phyloP scores from a whole-genome alignment of 2,888 invertebrate genomes.

The Netelia virgata region DNA sequence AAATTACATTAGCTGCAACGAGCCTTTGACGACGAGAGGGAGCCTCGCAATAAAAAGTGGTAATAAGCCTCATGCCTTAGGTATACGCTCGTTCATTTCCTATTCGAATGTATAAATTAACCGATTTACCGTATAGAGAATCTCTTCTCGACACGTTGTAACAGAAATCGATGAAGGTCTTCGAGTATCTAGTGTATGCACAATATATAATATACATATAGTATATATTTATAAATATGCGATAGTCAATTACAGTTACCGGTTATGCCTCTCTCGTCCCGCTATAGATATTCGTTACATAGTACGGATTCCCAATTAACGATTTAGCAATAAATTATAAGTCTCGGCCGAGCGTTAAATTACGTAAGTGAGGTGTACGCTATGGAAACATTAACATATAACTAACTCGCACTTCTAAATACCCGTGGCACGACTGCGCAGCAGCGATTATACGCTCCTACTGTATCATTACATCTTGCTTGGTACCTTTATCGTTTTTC shows the following conservation, averaged over 20 bases:
- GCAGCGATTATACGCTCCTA: conserved; percentile 64
- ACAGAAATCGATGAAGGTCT: conserved; percentile 49
- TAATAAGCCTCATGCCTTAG: background rate
- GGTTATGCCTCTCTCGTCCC: conserved; percentile 32
- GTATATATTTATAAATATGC: background rate
- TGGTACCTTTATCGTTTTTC: conserved; percentile 19
- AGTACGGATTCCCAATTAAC: conserved; percentile 71
- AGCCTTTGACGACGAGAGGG: background rate
- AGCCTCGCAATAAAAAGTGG: background rate
- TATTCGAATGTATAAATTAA: conserved; percentile 53
- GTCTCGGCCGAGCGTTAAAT: conserved; percentile 73
- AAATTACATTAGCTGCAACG: background rate
- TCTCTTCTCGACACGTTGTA: conserved; percentile 18
- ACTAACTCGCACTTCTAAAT: conserved; percentile 74
- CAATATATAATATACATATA: no score
- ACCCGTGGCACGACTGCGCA: conserved; percentile 27
- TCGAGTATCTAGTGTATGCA: background rate
- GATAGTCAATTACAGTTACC: conserved; percentile 60
- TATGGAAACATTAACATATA: conserved; percentile 66
- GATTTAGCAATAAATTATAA: conserved; percentile 77
- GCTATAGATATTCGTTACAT: conserved; percentile 35
- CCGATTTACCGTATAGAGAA: conserved; percentile 23
- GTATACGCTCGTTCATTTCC: background rate
- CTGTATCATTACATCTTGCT: conserved; percentile 66
- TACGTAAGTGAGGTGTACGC: conserved; percentile 72